Evolutionary conservation across 2,888 invertebrate species (phyloP), one percentile per base, ranked within the genome.

Genomic region (Pachliopta kotzebuea): DNA sequence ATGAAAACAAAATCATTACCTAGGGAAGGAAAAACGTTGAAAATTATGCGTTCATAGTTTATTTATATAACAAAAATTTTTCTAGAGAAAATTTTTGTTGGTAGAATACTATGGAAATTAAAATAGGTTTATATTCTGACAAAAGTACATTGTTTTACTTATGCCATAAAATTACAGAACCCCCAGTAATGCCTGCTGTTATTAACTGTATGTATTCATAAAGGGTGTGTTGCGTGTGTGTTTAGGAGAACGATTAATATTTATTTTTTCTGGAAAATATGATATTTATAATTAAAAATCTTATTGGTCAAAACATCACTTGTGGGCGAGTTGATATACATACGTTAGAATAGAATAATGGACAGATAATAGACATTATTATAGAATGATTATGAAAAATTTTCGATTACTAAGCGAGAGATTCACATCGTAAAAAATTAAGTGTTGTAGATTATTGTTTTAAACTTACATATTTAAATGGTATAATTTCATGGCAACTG

Each of bases 401-500:
- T 61, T 59, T 52, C 63, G 55, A 59, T 54, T 62, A 62, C 61
- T 61, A 50, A 55, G 60, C 62, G 54, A 63, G 71, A 70, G 71
- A 75, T 61, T 63, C 63, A 73, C 71, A 70, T 68, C 69, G 69
- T 67, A 70, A 73, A 76, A 72, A 75, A 75, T 74, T 72, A 73
- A 74, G 71, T 63, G 66, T 73, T 74, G 67, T 70, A 72, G 70
- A 74, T 76, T 79, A 81, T 81, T 82, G 80, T 84, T 85, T 84
- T 78, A 76, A 76, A 77, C 76, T 76, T 78, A 78, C 77, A 76
- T 80, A 76, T 81, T 80, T 83, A 83, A 81, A 83, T 78, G 78
- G 78, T 77, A 82, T 88, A 84, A 88, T 89, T 88, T 87, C 83
- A 86, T 76, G 87, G 86, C 75, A 74, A 76, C 75, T 81, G 84